Evolutionary conservation across 2,113 vertebrate species (phyloP), one percentile per base, ranked within the genome.

Genomic region (Desmodus rotundus): DNA sequence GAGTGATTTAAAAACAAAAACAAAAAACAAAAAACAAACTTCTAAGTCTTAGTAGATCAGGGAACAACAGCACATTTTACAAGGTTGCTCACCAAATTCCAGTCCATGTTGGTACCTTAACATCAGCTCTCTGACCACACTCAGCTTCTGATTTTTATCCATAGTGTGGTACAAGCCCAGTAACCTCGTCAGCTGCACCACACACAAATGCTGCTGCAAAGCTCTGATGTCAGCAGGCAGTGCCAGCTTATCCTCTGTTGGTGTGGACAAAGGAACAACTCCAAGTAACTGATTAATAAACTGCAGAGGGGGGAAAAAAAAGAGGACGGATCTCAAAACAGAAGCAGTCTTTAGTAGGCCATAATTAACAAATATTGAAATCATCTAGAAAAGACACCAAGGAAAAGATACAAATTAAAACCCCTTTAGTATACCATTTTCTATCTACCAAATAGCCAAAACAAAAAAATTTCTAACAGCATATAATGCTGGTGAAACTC

Each of bases 121-220:
- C 98, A 99, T 99, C 87, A 99, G 97, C 96, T 99, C 99, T 36
- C 91, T 45, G 91, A 99, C 98, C 3, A 99, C 99, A 12, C 78
- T 94, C 96, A 99, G 98, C 84, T 99, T 99, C 9, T 99, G 98
- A 1, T 97, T 95, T 54, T 98, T 98, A 87, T 99, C 98, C 93
- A 99, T 98, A 0, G 97, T 58, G 22, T 99, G 99, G 38, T 99
- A 99, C 84, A 99, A 98, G 0, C 99, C 99, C 0, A 99, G 99
- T 17, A 99, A 97, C 10, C 99, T 98, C 0, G 98, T 98, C 97
- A 99, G 98, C 98, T 99, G 99, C 58, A 99, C 98, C 86, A 99
- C 99, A 56, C 99, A 99, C 97, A 99, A 52, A 95, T 99, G 99
- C n/a, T 99, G 99, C 96, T 99, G 99, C 68, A 99, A 98, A 3